Evolutionary conservation across 2,888 invertebrate species (phyloP).

Genomic region (Salpingus planirostris): DNA sequence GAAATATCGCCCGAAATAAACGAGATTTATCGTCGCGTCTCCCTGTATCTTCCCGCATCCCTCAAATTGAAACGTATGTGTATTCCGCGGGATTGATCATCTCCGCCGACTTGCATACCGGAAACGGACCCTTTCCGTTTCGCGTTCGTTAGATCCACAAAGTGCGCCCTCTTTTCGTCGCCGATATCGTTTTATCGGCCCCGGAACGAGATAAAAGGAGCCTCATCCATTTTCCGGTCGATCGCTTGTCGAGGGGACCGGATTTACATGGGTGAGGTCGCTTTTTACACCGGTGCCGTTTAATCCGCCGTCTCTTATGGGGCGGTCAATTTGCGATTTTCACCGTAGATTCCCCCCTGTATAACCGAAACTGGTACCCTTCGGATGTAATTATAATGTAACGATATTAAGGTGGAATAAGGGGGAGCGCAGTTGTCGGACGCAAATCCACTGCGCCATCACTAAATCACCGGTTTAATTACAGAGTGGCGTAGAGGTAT

Average conservation of each 20-base stretch:
- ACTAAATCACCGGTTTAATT: constrained; percentile 14
- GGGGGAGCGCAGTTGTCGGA: constrained; percentile 8
- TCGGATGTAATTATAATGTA: too few relatives aligned
- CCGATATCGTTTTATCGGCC: constrained; percentile 23
- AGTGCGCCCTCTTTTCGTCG: constrained; percentile 14
- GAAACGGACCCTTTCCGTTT: constrained; percentile 10
- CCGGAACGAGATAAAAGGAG: constrained; percentile 24
- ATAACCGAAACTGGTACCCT: too few relatives aligned
- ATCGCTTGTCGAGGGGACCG: constrained; percentile 20
- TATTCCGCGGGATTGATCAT: constrained; percentile 7
- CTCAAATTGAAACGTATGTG: constrained; percentile 10
- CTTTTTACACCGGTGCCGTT: constrained; percentile 10
- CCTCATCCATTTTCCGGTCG: constrained; percentile 22
- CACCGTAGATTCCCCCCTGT: too few relatives aligned
- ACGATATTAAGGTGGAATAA: constrained; percentile 1
- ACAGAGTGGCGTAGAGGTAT: too few relatives aligned
- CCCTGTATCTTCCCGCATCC: constrained; percentile 15
- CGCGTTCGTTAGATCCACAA: constrained; percentile 11
- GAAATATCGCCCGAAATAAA: constrained; percentile 25
- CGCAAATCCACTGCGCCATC: constrained; percentile 9
- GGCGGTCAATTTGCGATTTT: constrained; percentile 2
- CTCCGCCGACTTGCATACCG: not conserved
- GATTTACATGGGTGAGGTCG: constrained; percentile 18
- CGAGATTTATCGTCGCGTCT: constrained; percentile 18
- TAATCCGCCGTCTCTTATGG: constrained; percentile 12